A percentile compares a stretch with the other conserved stretches of the same genome.
Evolutionary conservation across 2,113 vertebrate genomes (phyloP).

Genomic region (Catharus fuscescens): DNA sequence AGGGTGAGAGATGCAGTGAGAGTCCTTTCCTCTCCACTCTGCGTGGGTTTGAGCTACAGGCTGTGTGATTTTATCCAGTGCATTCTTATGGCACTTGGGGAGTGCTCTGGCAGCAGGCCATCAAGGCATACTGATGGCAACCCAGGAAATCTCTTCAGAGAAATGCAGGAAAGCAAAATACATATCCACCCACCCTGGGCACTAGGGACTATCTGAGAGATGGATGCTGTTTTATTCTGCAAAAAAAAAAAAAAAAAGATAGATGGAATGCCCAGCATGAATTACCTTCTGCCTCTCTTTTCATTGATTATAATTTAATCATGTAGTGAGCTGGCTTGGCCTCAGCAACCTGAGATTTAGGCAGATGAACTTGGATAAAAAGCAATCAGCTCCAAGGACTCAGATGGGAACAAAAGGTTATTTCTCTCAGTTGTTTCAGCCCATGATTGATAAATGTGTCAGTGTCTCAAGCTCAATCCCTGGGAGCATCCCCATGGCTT

Average conservation of each 20-base stretch:
- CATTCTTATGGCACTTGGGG: neutral
- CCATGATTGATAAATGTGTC: neutral
- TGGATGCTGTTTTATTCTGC: neutral
- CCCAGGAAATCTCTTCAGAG: neutral
- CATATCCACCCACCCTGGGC: neutral
- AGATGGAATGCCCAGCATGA: neutral
- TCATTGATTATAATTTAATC: neutral
- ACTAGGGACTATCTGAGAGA: neutral
- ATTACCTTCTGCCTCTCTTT: neutral
- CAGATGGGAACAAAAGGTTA: neutral
- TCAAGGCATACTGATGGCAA: neutral
- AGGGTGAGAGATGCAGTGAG: neutral
- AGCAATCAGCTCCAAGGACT: neutral
- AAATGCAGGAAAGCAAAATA: neutral
- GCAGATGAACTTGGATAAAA: neutral
- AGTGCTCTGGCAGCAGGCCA: slow-evolving; percentile 8
- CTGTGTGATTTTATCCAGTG: neutral
- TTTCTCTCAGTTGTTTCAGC: neutral
- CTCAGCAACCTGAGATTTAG: neutral
- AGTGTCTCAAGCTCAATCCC: neutral
- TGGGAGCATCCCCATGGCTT: neutral
- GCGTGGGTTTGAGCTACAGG: neutral
- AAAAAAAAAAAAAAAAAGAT: neutral
- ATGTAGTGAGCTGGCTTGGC: neutral
- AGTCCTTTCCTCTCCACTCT: neutral